These are phyloP conservation scores for Forbesichthys papilliferus DNA, from an alignment of 2,113 vertebrate genomes.

Conservation along the genomic window DNA sequence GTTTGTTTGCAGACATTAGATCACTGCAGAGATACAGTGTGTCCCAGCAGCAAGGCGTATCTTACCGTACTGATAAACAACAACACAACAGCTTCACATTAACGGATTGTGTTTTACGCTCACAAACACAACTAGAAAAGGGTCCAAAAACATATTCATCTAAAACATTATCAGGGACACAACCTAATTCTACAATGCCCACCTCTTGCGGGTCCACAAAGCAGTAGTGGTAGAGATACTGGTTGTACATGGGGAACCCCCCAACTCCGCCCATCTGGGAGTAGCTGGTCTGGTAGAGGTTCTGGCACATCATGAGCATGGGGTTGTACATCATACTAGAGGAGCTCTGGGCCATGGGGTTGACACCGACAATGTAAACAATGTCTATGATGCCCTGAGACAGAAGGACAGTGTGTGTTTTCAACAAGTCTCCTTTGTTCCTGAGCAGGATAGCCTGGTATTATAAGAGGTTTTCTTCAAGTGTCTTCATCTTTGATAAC, in stretches of 20 bases:
- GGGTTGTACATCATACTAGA: slow-evolving; percentile 80
- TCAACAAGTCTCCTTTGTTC: not conserved
- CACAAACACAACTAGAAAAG: not conserved
- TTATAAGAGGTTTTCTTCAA: too few relatives aligned
- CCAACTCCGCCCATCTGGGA: slow-evolving; percentile 68
- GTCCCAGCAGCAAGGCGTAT: not conserved
- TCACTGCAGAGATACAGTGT: slow-evolving; percentile 10
- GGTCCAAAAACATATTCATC: not conserved
- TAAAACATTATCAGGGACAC: not conserved
- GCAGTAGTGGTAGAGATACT: slow-evolving; percentile 93
- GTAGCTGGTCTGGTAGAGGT: slow-evolving; percentile 73
- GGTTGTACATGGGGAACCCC: slow-evolving; percentile 78
- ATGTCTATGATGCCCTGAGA: slow-evolving; percentile 84
- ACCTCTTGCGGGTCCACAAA: slow-evolving; percentile 93
- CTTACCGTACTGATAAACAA: too few relatives aligned
- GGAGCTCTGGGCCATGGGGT: slow-evolving; percentile 83
- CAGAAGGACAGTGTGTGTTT: not conserved
- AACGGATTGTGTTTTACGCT: too few relatives aligned
- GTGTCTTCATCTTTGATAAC: too few relatives aligned
- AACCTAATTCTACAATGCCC: not conserved
- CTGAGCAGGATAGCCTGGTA: too few relatives aligned
- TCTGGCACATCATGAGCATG: slow-evolving; percentile 84
- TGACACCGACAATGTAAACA: slow-evolving; percentile 86
- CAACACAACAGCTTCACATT: too few relatives aligned
- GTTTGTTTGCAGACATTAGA: not conserved